A percentile compares a stretch with the other conserved stretches of the same genome.
Evolutionary conservation across 2,888 invertebrate genomes (phyloP).

Genomic region (Pseudanteris insignis): DNA sequence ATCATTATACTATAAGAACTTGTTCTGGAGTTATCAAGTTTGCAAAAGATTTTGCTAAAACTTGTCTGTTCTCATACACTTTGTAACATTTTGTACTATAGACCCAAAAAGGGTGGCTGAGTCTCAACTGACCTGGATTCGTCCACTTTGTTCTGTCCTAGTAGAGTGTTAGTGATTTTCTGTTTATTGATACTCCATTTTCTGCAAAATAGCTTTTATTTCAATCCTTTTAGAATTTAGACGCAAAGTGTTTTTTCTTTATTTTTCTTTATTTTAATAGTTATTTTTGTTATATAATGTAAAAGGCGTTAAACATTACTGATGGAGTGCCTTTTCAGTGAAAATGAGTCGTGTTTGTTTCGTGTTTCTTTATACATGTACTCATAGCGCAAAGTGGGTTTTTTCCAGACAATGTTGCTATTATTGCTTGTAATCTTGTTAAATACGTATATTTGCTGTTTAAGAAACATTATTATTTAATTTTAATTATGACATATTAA

Average conservation of each 20-base stretch:
- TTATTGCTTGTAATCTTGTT: conserved; percentile 59
- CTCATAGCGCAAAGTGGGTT: conserved; percentile 44
- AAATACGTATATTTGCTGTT: conserved; percentile 63
- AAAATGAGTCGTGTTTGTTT: conserved; percentile 20
- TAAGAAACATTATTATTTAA: conserved; percentile 50
- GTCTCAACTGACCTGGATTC: background rate
- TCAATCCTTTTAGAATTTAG: conserved; percentile 20
- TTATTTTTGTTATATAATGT: conserved; percentile 27
- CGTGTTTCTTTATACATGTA: conserved; percentile 32
- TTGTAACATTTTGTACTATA: conserved; percentile 45
- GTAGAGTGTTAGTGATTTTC: conserved; percentile 24
- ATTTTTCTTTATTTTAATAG: conserved; percentile 6
- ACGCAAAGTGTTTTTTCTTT: conserved; percentile 29
- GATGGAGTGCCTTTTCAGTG: conserved; percentile 18
- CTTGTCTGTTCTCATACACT: conserved; percentile 13
- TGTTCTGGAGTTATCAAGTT: conserved; percentile 15
- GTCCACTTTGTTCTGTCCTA: conserved; percentile 21
- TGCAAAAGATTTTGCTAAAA: conserved; percentile 6
- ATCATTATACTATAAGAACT: conserved; percentile 10
- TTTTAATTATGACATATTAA: conserved; percentile 47
- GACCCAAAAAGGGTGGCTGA: conserved; percentile 17
- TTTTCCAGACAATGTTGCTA: conserved; percentile 56
- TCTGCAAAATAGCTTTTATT: conserved; percentile 21
- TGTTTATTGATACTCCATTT: conserved; percentile 6
- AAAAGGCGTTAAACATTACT: conserved; percentile 18